Evolutionary conservation across 2,888 invertebrate genomes (phyloP), one percentile per base, ranked within the genome.

Genomic region (Eupelmus urozonus): DNA sequence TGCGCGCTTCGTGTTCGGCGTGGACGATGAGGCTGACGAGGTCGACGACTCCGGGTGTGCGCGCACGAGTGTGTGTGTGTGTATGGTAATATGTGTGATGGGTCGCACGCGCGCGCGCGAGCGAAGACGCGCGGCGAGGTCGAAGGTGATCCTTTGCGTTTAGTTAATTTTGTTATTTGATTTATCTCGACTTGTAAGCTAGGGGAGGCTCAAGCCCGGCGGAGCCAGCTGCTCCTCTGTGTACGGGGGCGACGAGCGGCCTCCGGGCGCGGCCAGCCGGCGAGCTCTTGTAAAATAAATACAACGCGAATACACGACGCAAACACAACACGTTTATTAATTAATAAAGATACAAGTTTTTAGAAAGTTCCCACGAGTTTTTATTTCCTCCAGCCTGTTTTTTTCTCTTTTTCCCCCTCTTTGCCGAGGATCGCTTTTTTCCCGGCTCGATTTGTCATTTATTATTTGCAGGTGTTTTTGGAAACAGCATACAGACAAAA

Each of bases 141-240:
- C 84, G 82, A 81, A 82, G 80, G 82, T 84, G 85, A 85, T 87
- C 85, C 83, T 83, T 83, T 83, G 87, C 88, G 87, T 88, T 88
- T 89, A 89, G 88, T 89, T 89, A 89, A 89, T 88, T 88, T 89
- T 89, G 89, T 89, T 89, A 89, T 88, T 88, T 89, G 86, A 88
- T 88, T 89, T 88, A 88, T 87, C 86, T 88, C 87, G 85, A 88
- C 67, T 66, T 71, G 20, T 60, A 69, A 62, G 75, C 67, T 42
- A 49, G 49, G 20, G 55, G 16, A 9, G 60, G 49, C 45, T 49
- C n/a, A n/a, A n/a, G 27, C 55, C 45, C 27, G 62, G 40, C 59
- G 4, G n/a, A 42, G 34, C 34, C 9, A 5, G 34, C 34, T n/a
- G n/a, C n/a, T n/a, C n/a, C n/a, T n/a, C n/a, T n/a, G n/a, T n/a